These are phyloP conservation scores for Bemisia tabaci DNA, from an alignment of 1,140 invertebrate species.

Conservation along the genomic window DNA sequence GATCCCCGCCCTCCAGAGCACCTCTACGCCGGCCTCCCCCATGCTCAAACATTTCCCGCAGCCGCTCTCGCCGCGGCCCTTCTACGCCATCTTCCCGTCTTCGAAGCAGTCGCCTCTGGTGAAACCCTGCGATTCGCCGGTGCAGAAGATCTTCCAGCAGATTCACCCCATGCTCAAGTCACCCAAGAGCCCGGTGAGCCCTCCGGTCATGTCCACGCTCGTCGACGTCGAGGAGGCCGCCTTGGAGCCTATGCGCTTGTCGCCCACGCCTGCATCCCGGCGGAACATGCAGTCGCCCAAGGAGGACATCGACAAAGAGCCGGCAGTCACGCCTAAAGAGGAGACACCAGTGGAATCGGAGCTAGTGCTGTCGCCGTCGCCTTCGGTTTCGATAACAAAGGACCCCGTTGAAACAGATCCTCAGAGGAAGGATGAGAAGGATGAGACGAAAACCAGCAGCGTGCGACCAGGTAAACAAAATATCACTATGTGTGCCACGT, in stretches of 20 bases:
- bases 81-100: neutral
- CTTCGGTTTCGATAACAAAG: too few species aligned
- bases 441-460: too few species aligned
- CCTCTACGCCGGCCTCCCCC: constrained; percentile 41
- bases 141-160: neutral
- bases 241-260: neutral
- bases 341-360: too few species aligned
- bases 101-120: neutral
- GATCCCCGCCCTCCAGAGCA: constrained; percentile 25
- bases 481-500: too few species aligned
- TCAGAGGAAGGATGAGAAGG: too few species aligned
- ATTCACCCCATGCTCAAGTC: neutral
- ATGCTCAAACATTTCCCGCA: constrained; percentile 41
- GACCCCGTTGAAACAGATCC: too few species aligned
- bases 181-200: neutral
- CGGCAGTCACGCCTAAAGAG: too few species aligned
- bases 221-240: neutral
- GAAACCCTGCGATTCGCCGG: neutral
- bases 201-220: neutral
- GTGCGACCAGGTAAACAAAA: too few species aligned
- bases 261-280: neutral
- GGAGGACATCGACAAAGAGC: too few species aligned
- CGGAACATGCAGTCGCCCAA: constrained; percentile 15
- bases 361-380: too few species aligned
- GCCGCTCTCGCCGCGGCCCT: constrained; percentile 38